Base-by-base conservation (phyloP, 2,113 vertebrate genomes). In the Malurus melanocephalus region DNA sequence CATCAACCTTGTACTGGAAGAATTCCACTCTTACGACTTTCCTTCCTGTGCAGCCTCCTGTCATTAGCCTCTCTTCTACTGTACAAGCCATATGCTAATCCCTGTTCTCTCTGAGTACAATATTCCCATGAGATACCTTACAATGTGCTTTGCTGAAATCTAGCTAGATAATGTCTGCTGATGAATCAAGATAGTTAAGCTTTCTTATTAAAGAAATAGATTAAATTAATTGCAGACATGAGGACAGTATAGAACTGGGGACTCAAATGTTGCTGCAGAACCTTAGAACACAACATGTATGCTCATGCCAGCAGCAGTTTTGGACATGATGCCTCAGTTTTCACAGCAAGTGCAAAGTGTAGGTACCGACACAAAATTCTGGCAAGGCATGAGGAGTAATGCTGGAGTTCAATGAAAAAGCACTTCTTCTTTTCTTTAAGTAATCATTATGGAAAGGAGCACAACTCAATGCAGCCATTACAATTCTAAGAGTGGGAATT, bases 401-500 rank as follows among this genome's bases (percentile, higher is more conserved):
- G 19, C 53, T 80, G 45, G 40, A 78, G 26, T 77, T 46, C 57
- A 75, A 6, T 55, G 79, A 80, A 90, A 89, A 86, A 57, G 19
- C 45, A 85, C 22, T 85, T 91, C 79, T 93, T 86, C 42, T 89
- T 84, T 78, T 87, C 43, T 73, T 18, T 73, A 89, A 88, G 65
- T 78, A 65, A 78, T 78, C 65, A 68, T 83, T 78, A 88, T 18
- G 38, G 79, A 87, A 46, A 10, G 38, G 23, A 91, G n/a, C 80
- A 85, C 53, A 94, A 76, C 73, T 94, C 62, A 88, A 12, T 66
- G 80, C 69, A 92, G 45, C 43, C 73, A 75, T 77, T 88, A 91
- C 83, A 89, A 64, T 77, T 53, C 51, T 80, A 89, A 78, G 68
- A 91, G 61, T 64, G 32, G 76, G 73, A 95, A 93, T 89, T 74